phyloP scores from a whole-genome alignment of 2,797 vertebrate genomes.

The Rhinatrema bivittatum region DNA sequence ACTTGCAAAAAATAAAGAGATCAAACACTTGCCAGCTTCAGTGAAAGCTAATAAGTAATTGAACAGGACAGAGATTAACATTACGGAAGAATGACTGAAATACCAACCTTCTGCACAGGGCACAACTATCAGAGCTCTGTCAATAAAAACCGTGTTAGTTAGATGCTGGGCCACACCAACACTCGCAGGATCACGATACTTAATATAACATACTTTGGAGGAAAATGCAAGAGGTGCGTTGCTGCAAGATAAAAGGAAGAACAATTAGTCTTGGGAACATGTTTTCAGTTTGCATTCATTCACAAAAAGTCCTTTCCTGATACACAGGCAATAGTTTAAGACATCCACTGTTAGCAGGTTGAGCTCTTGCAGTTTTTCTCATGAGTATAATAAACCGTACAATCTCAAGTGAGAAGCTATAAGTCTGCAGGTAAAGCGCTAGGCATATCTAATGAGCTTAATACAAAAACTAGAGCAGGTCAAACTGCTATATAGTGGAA shows the following conservation, averaged over 20 bases:
- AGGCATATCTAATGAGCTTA: too few species aligned
- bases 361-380: too few species aligned
- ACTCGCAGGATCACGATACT: conserved; percentile 92
- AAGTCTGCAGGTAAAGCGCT: too few species aligned
- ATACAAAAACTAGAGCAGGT: too few species aligned
- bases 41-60: too few species aligned
- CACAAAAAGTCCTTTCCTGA: neutral
- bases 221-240: conserved; percentile 90
- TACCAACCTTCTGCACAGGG: conserved; percentile 98
- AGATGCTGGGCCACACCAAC: conserved; percentile 99
- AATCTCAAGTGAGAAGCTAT: too few species aligned
- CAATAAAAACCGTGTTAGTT: conserved; percentile 98
- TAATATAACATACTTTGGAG: conserved; percentile 99
- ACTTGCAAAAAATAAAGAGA: too few species aligned
- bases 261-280: conserved; percentile 17
- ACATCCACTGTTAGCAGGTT: too few species aligned
- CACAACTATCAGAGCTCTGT: conserved; percentile 98
- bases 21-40: too few species aligned
- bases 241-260: conserved; percentile 65
- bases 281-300: neutral
- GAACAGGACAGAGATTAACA: conserved; percentile 35
- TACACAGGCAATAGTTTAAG: too few species aligned
- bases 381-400: too few species aligned
- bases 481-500: too few species aligned
- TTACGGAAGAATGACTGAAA: conserved; percentile 26